phyloP scores from a whole-genome alignment of 1,140 invertebrate genomes.

The Drosophila pectinifera region DNA sequence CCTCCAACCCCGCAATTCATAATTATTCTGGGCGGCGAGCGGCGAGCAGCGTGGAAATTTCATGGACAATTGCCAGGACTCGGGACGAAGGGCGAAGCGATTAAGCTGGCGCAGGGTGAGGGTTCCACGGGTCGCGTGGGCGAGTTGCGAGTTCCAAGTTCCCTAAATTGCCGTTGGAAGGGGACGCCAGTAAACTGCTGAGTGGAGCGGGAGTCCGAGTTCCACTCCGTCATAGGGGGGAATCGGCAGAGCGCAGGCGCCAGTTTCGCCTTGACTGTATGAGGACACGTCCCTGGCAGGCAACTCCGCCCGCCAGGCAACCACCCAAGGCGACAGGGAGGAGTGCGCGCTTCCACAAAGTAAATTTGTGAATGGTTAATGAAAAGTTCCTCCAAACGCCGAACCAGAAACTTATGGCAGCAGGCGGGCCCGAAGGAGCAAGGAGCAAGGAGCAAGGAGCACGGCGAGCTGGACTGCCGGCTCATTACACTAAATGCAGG shows the following conservation, averaged over 20 bases:
- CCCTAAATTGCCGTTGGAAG: slow-evolving; percentile 29
- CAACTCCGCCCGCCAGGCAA: too few species aligned
- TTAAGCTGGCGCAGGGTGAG: slow-evolving; percentile 4
- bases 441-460: not conserved
- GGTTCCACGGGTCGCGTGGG: slow-evolving; percentile 55
- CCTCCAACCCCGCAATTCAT: slow-evolving; percentile 66
- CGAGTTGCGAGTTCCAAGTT: slow-evolving; percentile 43
- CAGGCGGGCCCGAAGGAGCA: not conserved
- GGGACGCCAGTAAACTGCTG: not conserved
- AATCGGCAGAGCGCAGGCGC: slow-evolving; percentile 59
- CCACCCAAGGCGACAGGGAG: not conserved
- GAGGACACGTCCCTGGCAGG: slow-evolving; percentile 57
- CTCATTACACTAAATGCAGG: slow-evolving; percentile 74
- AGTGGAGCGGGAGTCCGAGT: not conserved
- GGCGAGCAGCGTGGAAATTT: slow-evolving; percentile 65
- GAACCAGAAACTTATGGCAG: slow-evolving; percentile 16
- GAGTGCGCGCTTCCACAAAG: slow-evolving; percentile 61
- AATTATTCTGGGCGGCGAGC: slow-evolving; percentile 61
- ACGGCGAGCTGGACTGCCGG: slow-evolving; percentile 45
- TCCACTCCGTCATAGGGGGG: not conserved
- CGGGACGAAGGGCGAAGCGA: slow-evolving; percentile 17
- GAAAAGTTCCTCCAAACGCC: slow-evolving; percentile 62
- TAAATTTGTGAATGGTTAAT: slow-evolving; percentile 84
- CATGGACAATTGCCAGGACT: slow-evolving; percentile 73
- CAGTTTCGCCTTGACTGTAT: slow-evolving; percentile 58